Evolutionary conservation across 2,888 invertebrate genomes (phyloP).

Genomic region (Zygogramma bicolorata): DNA sequence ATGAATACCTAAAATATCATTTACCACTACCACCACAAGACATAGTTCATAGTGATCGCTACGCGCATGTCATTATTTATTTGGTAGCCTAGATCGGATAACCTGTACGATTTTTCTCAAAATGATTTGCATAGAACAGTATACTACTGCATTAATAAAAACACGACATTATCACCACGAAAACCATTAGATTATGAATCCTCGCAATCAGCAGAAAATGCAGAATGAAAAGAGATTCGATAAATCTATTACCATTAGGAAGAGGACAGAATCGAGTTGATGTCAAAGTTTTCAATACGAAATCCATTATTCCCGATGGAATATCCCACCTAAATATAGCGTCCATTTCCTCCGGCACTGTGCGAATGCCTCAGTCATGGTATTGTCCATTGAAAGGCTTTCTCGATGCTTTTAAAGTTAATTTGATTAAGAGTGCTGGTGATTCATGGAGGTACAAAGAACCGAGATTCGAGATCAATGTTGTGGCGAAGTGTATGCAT

Average conservation of each 20-base stretch:
- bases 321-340: neutral
- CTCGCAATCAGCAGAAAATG: too few species aligned
- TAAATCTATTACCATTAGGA: neutral
- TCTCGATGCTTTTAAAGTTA: slow-evolving; percentile 60
- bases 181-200: too few species aligned
- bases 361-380: slow-evolving; percentile 51
- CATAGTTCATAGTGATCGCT: too few species aligned
- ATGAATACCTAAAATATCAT: too few species aligned
- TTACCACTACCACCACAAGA: too few species aligned
- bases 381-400: slow-evolving; percentile 58
- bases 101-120: too few species aligned
- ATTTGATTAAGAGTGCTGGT: slow-evolving; percentile 61
- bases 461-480: slow-evolving; percentile 51
- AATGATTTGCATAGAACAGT: too few species aligned
- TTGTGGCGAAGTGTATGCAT: slow-evolving; percentile 48
- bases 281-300: neutral
- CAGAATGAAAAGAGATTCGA: too few species aligned
- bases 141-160: too few species aligned
- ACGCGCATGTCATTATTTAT: too few species aligned
- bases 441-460: slow-evolving; percentile 60
- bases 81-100: too few species aligned
- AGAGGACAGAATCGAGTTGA: neutral
- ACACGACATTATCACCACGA: too few species aligned
- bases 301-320: neutral
- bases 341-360: slow-evolving; percentile 28